These are phyloP conservation scores for Psylliodes chrysocephalus DNA, from an alignment of 2,888 invertebrate species.

Conservation along the genomic window DNA sequence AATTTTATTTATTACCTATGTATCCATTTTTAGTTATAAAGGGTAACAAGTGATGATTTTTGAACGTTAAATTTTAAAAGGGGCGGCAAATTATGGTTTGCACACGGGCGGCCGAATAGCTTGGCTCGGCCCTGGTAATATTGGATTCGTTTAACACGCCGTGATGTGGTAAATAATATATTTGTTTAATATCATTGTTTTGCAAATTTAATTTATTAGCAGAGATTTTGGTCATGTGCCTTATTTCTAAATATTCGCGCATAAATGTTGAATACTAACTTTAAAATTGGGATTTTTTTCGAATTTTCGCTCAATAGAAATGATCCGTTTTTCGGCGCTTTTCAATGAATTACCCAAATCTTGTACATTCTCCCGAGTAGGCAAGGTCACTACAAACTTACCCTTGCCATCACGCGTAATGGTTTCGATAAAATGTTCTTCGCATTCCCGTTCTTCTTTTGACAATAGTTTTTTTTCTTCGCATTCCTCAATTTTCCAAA, in stretches of 20 bases:
- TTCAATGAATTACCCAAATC: neutral
- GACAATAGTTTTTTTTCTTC: neutral
- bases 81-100: no score
- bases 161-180: neutral
- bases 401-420: neutral
- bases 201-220: neutral
- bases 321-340: neutral
- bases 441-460: neutral
- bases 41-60: no score
- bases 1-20: no score
- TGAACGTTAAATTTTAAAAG: no score
- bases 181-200: neutral
- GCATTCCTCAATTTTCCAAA: neutral
- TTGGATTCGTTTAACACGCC: neutral
- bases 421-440: neutral
- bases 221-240: neutral
- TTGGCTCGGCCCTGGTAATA: no score
- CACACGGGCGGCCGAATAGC: no score
- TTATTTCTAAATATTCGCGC: neutral
- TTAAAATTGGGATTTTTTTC: neutral
- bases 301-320: neutral
- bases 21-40: no score
- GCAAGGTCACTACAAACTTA: neutral
- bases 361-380: neutral
- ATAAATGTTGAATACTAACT: neutral